These are phyloP conservation scores for Cygnus olor DNA, from an alignment of 2,797 vertebrate species.

Conservation along the genomic window DNA sequence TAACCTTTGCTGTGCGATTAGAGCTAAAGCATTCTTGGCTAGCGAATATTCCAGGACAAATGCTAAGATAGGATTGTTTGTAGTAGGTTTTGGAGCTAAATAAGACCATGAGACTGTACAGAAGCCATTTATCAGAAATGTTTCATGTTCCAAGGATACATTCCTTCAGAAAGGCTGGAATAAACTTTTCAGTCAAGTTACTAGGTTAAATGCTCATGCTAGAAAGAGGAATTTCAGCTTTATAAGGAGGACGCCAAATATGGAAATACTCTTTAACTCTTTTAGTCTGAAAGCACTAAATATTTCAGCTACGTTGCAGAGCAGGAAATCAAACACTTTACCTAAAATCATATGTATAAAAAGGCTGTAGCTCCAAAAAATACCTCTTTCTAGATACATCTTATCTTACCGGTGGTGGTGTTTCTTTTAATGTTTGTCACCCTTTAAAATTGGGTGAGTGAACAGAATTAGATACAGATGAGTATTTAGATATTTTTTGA, in stretches of 20 bases:
- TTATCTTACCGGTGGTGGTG: not conserved
- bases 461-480: not conserved
- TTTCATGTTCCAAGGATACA: not conserved
- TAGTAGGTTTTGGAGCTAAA: not conserved
- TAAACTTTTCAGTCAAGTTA: slow-evolving; percentile 1
- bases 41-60: not conserved
- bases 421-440: not conserved
- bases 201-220: not conserved
- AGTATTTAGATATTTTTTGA: not conserved
- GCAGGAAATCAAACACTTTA: not conserved
- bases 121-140: not conserved
- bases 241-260: not conserved
- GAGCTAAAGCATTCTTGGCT: not conserved
- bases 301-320: not conserved
- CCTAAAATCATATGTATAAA: not conserved
- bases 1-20: not conserved
- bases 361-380: not conserved
- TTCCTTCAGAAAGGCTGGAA: slow-evolving; percentile 6
- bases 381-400: not conserved
- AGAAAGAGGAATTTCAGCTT: not conserved
- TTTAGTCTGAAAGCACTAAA: not conserved
- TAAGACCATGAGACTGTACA: not conserved
- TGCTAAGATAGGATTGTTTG: not conserved
- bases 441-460: not conserved
- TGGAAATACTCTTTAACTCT: not conserved